Evolutionary conservation across 30 jellyfish, hydroid and myxozoan genomes (phyloP), one percentile per base, ranked within the genome.

Genomic region (Sanderia malayensis): DNA sequence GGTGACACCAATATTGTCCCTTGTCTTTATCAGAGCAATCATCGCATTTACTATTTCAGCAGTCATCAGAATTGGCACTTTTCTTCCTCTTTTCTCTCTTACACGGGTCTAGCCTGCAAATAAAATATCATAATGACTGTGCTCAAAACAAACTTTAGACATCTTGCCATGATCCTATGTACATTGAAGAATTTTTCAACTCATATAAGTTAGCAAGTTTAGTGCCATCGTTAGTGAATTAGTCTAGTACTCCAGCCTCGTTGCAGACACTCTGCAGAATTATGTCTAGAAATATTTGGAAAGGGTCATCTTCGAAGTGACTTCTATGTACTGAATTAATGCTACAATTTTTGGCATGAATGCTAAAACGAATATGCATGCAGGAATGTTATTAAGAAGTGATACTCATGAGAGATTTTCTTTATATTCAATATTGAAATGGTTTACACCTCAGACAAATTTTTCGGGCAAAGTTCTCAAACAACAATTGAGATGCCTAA

Each of bases 1-100:
- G 30, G 17, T 44, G 22, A 67, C 79, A 49, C 92, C 92, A 70
- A 80, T 65, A 21, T 34, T 41, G 15, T 45, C 46, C 45, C 81
- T 6, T 22, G 28, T 31, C 47, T 34, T 25, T 19, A 19, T 69
- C 10, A 69, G 71, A 11, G 81, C 70, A 31, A 22, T 0, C 15
- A 69, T 69, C 25, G 81, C 81, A 47, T 29, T 27, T 9, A 45
- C 18, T 22, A 31, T 65, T 69, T 69, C 81, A 45, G 13, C 30
- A 11, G 46, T 69, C 44, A 69, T 45, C 29, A 69, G 71, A 11
- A 46, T 69, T 3, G 81, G 81, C 46, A 69, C 81, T 21, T 69
- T 34, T 25, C 81, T 30, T 11, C 81, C 81, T 69, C 73, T 19
- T 46, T 69, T 69, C 47, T 72, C 73, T 28, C 70, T 69, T 0